Evolutionary conservation across 37 sponge, comb jelly and placozoan species (phyloP), one percentile per base, ranked within the genome.

Genomic region (Sycon ciliatum): DNA sequence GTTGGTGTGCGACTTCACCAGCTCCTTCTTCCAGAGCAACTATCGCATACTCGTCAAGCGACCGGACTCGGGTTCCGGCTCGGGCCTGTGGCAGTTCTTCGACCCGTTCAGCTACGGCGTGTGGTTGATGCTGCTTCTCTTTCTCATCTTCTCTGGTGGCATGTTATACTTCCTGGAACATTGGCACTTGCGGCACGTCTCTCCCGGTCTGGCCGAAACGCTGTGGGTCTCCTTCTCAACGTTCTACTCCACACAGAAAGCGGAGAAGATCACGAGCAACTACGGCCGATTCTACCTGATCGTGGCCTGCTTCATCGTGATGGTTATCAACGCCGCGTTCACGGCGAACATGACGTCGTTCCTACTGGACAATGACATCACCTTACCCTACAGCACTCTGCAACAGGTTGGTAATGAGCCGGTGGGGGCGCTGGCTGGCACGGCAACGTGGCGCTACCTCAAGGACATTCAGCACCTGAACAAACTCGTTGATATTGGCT

Each of bases 141-240:
- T 60, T 18, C 16, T 60, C 26, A 24, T 60, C 24, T 60, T 60
- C 26, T 22, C 63, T 28, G 63, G 63, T 22, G 27, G 7, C 26
- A 60, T 60, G 9, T 28, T 60, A 22, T 60, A 30, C 63, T 18
- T 60, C 9, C 63, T 60, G 9, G 63, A 60, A 18, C 7, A 24
- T 11, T n/a, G n/a, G n/a, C n/a, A n/a, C n/a, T 11, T 11, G 9
- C 11, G 63, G 9, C 7, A 60, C 11, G 26, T 18, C 7, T 11
- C 63, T 28, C 63, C 63, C 11, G 32, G 32, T 11, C 9, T 60
- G 63, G 11, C 63, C 11, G 63, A 60, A 22, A 9, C 63, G 24
- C 7, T 60, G 63, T 60, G 7, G 7, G 63, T 60, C 7, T 60
- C 63, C 9, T 60, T 60, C 63, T 60, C 63, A 28, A 60, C 63